phyloP scores from a whole-genome alignment of 2,113 vertebrate species.

The Ascaphus truei region DNA sequence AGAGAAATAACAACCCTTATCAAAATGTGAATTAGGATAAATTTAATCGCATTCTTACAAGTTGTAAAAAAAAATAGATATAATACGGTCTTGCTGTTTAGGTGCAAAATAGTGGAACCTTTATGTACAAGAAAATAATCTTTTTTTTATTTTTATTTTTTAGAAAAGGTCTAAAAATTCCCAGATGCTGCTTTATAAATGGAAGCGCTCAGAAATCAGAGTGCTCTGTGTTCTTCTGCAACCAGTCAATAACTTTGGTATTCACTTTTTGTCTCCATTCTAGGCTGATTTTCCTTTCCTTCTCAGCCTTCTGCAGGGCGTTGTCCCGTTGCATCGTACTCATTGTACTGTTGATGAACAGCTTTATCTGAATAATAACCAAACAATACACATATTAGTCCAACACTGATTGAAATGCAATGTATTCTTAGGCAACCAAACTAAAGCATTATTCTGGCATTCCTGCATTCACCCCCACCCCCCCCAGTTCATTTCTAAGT shows the following conservation, averaged over 20 bases:
- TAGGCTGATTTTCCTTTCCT: conserved; percentile 45
- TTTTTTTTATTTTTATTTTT: too few relatives aligned
- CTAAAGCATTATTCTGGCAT: too few relatives aligned
- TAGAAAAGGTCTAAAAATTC: neutral
- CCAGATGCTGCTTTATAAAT: neutral
- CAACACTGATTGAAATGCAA: too few relatives aligned
- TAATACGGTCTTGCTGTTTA: neutral
- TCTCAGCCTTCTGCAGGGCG: conserved; percentile 43
- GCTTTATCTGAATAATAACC: conserved; percentile 53
- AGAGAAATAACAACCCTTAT: too few relatives aligned
- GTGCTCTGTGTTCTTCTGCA: conserved; percentile 51
- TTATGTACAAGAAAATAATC: conserved; percentile 8
- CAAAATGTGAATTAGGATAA: neutral
- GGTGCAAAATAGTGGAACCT: conserved; percentile 1
- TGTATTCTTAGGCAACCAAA: too few relatives aligned
- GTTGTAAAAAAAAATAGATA: conserved; percentile 32
- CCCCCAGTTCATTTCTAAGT: too few relatives aligned
- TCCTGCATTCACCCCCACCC: too few relatives aligned
- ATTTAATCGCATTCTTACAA: conserved; percentile 6
- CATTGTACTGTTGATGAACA: conserved; percentile 57
- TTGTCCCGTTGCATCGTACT: conserved; percentile 43
- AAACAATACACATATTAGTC: neutral
- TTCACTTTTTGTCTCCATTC: conserved; percentile 40
- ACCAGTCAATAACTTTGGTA: conserved; percentile 51
- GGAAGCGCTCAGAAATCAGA: conserved; percentile 20